Conservation (phyloP, 2,888 invertebrate species). For the Pharmacophagus antenor region DNA sequence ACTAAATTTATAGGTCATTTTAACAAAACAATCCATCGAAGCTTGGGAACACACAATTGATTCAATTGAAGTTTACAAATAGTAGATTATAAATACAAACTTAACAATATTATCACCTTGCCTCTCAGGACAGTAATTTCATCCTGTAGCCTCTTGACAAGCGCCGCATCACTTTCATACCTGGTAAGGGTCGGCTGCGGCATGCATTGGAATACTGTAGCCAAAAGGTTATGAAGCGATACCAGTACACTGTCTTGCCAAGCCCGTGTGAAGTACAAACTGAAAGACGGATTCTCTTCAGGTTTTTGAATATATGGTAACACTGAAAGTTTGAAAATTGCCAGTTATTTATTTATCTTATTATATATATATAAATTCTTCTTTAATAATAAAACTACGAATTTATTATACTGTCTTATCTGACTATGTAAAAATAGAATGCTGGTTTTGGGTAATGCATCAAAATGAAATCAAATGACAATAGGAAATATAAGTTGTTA, state of each 20-base stretch:
- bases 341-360: neutral
- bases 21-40: too few species aligned
- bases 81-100: too few species aligned
- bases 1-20: too few species aligned
- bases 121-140: conserved; percentile 86
- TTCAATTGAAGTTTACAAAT: too few species aligned
- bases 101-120: conserved; percentile 47
- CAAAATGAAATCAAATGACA: too few species aligned
- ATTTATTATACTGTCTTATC: too few species aligned
- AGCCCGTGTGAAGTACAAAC: conserved; percentile 93
- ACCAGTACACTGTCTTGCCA: conserved; percentile 97
- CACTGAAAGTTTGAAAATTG: conserved; percentile 81
- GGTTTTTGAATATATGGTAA: conserved; percentile 95
- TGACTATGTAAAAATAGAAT: too few species aligned
- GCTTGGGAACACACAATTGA: too few species aligned
- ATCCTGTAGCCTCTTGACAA: conserved; percentile 90
- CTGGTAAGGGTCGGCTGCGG: conserved; percentile 92
- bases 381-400: too few species aligned
- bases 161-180: conserved; percentile 91
- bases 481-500: too few species aligned
- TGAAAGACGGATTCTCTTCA: conserved; percentile 93
- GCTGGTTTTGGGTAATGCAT: too few species aligned
- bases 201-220: conserved; percentile 93
- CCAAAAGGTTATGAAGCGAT: conserved; percentile 95
- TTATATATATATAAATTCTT: too few species aligned